Evolutionary conservation across 2,113 vertebrate species (phyloP), one percentile per base, ranked within the genome.

Genomic region (Oreochromis aureus): DNA sequence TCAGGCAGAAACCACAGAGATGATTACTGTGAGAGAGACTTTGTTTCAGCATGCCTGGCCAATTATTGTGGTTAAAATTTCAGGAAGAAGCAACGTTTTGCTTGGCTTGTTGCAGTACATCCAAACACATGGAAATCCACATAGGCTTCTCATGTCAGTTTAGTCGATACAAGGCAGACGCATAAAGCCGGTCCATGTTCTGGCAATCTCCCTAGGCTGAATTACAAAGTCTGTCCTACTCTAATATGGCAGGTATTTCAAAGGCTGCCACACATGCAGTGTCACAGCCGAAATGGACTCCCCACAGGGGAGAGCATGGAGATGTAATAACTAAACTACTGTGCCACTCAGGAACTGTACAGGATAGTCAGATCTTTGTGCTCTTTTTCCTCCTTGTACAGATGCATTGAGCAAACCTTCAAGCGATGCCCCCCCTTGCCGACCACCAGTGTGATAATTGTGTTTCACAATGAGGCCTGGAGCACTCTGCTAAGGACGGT

Each of bases 401-500:
- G 99, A 96, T 99, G 99, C 91, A 99, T 99, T 92, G 99, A 99
- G 85, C 98, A 99, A 89, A 98, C 97, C 86, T 99, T 99, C 95
- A 98, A 97, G 88, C 97, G 98, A 53, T 99, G 99, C 89, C 98
- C 98, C 0, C 93, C 97, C 2, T 87, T 99, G 91, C 97, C 97
- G 82, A 99, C 97, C 84, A 99, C 99, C 86, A 99, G 98, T 63
- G 97, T 99, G 94, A 97, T 99, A 91, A 99, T 99, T 58, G 98
- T 99, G 92, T 99, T 99, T 94, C 98, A 99, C 93, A 99, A 99
- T 76, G 99, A 99, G 93, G 99, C 97, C 0, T 99, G 99, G 99
- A 99, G 98, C 88, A 99, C 98, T 2, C 96, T 99, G 80, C 96
- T 99, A 54, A 97, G 99, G 90, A 99, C 99, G 0, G 98, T 99